Percentiles rank a stretch among this genome's conserved stretches.
phyloP scores from a whole-genome alignment of 2,888 invertebrate genomes.

The Stegana nigrithorax region DNA sequence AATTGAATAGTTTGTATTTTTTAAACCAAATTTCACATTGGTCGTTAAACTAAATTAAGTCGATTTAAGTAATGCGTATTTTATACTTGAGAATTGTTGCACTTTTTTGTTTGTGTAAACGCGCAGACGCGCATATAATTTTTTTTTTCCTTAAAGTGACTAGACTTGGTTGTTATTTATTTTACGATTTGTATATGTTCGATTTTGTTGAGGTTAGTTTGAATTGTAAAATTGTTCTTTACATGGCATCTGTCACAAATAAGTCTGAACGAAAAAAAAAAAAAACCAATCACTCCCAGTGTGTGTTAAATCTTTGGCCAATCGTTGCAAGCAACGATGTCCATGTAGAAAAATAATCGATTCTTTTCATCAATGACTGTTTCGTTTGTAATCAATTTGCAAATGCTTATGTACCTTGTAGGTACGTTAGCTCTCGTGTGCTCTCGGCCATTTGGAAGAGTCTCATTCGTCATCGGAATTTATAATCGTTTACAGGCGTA shows the following conservation, averaged over 20 bases:
- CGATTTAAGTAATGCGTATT: slow-evolving; percentile 56
- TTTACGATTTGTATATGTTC: slow-evolving; percentile 5
- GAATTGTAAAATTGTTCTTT: background rate
- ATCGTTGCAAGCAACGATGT: too few relatives aligned
- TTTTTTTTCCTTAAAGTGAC: slow-evolving; percentile 60
- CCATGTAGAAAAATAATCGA: too few relatives aligned
- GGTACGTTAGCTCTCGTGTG: too few relatives aligned
- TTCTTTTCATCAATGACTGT: too few relatives aligned
- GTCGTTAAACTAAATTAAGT: slow-evolving; percentile 26
- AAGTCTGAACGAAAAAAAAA: too few relatives aligned
- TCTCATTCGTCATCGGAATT: too few relatives aligned
- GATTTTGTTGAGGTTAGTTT: background rate
- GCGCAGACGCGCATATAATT: slow-evolving; percentile 31
- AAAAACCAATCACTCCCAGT: too few relatives aligned
- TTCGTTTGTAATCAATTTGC: too few relatives aligned
- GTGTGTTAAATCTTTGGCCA: too few relatives aligned
- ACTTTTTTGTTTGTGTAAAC: slow-evolving; percentile 16
- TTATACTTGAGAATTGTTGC: slow-evolving; percentile 67
- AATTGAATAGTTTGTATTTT: slow-evolving; percentile 11
- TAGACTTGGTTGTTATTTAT: slow-evolving; percentile 57
- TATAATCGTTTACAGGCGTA: too few relatives aligned
- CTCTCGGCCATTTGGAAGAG: too few relatives aligned
- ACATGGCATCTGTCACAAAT: background rate
- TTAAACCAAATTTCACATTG: slow-evolving; percentile 19
- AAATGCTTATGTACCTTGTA: too few relatives aligned